Conservation (phyloP, 2,113 vertebrate genomes). For the Brachypodius melanocephalos region DNA sequence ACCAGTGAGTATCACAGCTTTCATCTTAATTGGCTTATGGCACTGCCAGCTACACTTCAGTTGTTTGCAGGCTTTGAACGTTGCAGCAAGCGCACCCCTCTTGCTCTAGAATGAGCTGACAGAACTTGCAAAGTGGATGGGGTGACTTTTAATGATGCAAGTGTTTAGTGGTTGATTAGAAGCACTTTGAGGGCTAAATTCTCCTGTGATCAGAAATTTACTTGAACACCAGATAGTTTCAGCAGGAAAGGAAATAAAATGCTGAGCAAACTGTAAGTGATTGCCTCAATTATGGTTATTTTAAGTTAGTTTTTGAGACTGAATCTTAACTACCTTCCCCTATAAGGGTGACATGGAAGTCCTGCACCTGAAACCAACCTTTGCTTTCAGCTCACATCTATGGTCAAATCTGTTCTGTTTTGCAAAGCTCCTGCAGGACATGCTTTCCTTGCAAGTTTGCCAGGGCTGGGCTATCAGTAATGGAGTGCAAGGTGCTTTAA, state of each 20-base stretch:
- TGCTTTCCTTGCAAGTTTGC: not conserved
- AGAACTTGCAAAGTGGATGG: conserved; percentile 30
- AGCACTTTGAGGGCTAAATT: conserved; percentile 50
- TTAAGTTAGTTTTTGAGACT: conserved; percentile 41
- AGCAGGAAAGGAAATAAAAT: conserved; percentile 45
- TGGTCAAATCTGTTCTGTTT: not conserved
- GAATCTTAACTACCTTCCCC: conserved; percentile 6
- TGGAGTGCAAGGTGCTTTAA: not conserved
- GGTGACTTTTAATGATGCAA: conserved; percentile 65
- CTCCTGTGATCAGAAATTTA: conserved; percentile 61
- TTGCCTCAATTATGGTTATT: conserved; percentile 46
- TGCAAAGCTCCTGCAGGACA: not conserved
- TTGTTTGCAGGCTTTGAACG: conserved; percentile 67
- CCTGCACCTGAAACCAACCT: not conserved
- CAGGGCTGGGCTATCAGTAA: not conserved
- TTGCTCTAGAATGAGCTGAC: conserved; percentile 5
- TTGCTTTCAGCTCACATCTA: not conserved
- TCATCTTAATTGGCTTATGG: conserved; percentile 74
- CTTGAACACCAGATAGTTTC: conserved; percentile 42
- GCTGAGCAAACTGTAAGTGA: conserved; percentile 10
- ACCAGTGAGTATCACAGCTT: conserved; percentile 60
- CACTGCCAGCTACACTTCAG: conserved; percentile 54
- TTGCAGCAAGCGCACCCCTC: conserved; percentile 1
- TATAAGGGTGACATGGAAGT: not conserved
- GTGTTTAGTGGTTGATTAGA: conserved; percentile 56